phyloP scores from a whole-genome alignment of 2,113 vertebrate genomes.

The Petaurus breviceps region DNA sequence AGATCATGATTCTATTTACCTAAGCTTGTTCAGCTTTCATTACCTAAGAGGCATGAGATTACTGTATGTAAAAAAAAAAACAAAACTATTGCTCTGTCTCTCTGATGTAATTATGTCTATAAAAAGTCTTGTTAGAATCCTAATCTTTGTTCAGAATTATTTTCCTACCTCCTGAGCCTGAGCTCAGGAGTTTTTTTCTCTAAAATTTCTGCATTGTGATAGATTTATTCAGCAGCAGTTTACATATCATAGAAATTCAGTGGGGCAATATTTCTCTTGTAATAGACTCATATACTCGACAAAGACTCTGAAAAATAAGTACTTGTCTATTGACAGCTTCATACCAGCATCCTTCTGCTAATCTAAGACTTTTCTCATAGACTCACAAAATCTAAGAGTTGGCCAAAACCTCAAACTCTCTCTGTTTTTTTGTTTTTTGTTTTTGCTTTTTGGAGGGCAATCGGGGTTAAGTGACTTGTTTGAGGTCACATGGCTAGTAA shows the following conservation, averaged over 20 bases:
- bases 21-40: not conserved
- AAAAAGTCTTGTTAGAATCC: not conserved
- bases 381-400: not conserved
- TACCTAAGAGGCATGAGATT: not conserved
- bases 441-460: not conserved
- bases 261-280: rapidly evolving
- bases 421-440: not conserved
- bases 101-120: not conserved
- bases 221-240: not conserved
- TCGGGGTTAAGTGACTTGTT: too few species aligned
- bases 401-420: not conserved
- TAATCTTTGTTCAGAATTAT: not conserved
- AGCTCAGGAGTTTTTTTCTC: not conserved
- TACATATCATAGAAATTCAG: not conserved
- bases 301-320: not conserved
- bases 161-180: not conserved
- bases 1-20: not conserved
- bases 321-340: not conserved
- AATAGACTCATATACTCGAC: not conserved
- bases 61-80: not conserved
- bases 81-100: not conserved
- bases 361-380: not conserved
- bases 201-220: not conserved
- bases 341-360: not conserved
- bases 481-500: too few species aligned